A percentile compares a stretch with the other conserved stretches of the same genome.
Evolutionary conservation across 2,113 vertebrate genomes (phyloP).

Genomic region (Stigmatopora argus): DNA sequence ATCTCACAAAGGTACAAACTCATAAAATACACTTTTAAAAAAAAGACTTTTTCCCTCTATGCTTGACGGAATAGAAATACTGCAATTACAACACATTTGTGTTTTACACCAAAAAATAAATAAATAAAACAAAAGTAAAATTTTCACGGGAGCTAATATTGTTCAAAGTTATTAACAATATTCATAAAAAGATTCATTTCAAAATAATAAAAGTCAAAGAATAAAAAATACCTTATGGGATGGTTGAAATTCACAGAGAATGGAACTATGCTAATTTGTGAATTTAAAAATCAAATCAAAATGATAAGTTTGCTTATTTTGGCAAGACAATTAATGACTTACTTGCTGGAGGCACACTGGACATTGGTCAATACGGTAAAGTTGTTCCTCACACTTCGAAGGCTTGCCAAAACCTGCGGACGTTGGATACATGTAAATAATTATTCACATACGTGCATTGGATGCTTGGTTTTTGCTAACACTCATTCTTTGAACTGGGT

Average conservation of each 20-base stretch:
- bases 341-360: slow-evolving; percentile 92
- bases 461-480: not conserved
- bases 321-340: slow-evolving; percentile 50
- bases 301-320: not conserved
- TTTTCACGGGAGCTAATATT: too few species aligned
- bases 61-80: too few species aligned
- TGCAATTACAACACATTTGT: not conserved
- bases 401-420: slow-evolving; percentile 86
- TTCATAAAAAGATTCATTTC: not conserved
- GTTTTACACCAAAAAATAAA: not conserved
- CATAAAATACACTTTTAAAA: not conserved
- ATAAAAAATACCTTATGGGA: not conserved
- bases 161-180: not conserved
- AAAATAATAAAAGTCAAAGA: not conserved
- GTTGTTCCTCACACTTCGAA: slow-evolving; percentile 94
- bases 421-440: not conserved
- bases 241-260: not conserved
- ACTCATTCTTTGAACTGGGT: not conserved
- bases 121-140: too few species aligned
- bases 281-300: not conserved
- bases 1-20: not conserved
- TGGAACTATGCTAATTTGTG: not conserved
- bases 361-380: slow-evolving; percentile 92
- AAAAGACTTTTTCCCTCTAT: not conserved
- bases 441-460: not conserved